Percentiles rank a stretch among this genome's conserved stretches.
phyloP scores from a whole-genome alignment of 1,140 invertebrate genomes.

The Anagrus nilaparvatae region DNA sequence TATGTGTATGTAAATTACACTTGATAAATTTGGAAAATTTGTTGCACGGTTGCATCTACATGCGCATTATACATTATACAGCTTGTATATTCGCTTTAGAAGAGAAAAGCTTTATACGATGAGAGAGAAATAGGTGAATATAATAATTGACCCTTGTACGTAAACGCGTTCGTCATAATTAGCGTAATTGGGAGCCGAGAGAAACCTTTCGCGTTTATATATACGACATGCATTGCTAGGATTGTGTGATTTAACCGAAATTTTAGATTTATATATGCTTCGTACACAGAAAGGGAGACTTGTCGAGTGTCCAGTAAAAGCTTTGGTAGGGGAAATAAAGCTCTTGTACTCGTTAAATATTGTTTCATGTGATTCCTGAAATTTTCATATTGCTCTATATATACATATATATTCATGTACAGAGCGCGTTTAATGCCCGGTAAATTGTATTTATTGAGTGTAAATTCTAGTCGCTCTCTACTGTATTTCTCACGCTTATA shows the following conservation, averaged over 20 bases:
- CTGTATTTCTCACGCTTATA: too few species aligned
- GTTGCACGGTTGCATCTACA: background rate
- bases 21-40: too few species aligned
- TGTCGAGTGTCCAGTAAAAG: background rate
- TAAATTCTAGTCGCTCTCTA: constrained; percentile 12
- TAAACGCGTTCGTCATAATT: constrained; percentile 34
- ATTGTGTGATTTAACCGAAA: constrained; percentile 14
- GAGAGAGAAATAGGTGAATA: constrained; percentile 24
- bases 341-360: background rate
- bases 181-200: constrained; percentile 18
- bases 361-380: constrained; percentile 3
- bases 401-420: background rate
- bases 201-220: too few species aligned
- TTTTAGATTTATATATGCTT: constrained; percentile 6
- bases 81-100: background rate
- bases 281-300: background rate
- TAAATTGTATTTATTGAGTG: constrained; percentile 17
- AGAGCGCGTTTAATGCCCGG: constrained; percentile 7
- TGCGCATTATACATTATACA: background rate
- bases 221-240: too few species aligned
- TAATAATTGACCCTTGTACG: constrained; percentile 33
- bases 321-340: background rate
- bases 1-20: too few species aligned
- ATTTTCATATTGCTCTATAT: background rate
- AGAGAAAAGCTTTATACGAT: too few species aligned